Base-by-base conservation (phyloP, 92 coral and sea anemone genomes). In the Porites evermanni region DNA sequence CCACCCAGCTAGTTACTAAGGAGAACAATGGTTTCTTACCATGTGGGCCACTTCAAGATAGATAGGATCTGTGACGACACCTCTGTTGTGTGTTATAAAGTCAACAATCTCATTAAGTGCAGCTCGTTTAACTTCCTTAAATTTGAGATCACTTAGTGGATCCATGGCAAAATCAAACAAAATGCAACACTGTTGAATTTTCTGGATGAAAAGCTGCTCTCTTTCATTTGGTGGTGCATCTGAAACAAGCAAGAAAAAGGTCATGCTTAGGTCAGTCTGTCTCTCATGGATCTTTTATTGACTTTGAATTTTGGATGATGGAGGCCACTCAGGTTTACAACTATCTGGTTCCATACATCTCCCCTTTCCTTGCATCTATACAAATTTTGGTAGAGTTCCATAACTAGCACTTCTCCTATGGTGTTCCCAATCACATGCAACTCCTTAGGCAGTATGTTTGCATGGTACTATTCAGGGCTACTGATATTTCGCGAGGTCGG, bases 161-260 rank as follows among this genome's bases (percentile, higher is more conserved):
- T 97, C 99, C 86, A 95, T 66, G 17, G 93, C 95, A 88, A 97
- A 97, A 81, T 97, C 99, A 84, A 97, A 97, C 88, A 97, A 91
- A 16, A 97, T 94, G 79, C 98, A 97, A 72, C 99, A 97, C 79
- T 97, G 99, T 87, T 95, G 95, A 24, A 97, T 80, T 82, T 97
- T 97, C 89, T 97, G 97, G 32, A 93, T 77, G 70, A 97, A 95
- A 54, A 97, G 91, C n/a, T 79, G 88, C 78, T 97, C 99, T n/a
- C 99, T 84, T 17, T 97, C 98, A 12, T 77, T 91, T 14, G 94
- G 82, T 24, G 92, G 89, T 58, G 97, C 78, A 73, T 95, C 99
- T 97, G 88, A 71, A 86, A 87, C 38, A 4, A 81, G 77, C 11
- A 16, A 70, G 3, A 84, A 11, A 70, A 47, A 29, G 32, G 32